Evolutionary conservation across 2,797 vertebrate species (phyloP), one percentile per base, ranked within the genome.

Genomic region (Malacoctenus gilli): DNA sequence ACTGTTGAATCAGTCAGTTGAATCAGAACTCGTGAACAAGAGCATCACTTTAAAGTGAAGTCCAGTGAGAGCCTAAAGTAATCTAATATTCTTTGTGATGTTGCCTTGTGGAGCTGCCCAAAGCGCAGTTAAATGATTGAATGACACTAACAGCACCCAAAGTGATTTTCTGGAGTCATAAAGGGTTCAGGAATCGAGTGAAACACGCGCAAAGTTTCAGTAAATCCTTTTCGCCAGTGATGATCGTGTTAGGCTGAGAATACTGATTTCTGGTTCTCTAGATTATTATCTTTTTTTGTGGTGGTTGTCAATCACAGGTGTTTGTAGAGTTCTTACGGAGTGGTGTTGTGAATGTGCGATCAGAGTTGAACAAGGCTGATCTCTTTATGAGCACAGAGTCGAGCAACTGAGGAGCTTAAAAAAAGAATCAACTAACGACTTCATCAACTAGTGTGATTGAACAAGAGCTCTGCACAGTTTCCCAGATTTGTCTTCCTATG

Each of bases 91-190:
- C 36, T 11, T 12, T 59, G 40, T 61, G 38, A 58, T 39, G 14
- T 40, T 52, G 22, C 46, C 50, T 50, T 20, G 41, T 37, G 47
- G 36, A 57, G 43, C 31, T 54, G 2, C 8, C 50, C 42, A 41
- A 51, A 49, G 56, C 20, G 32, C 32, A 28, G 40, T 28, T 43
- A 20, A 66, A 53, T 52, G 58, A 67, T 22, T 58, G 39, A 50
- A 50, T 56, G 39, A 59, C 41, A 56, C 21, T 23, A 32, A 35
- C 3, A 1, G 10, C 16, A 39, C 42, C 54, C 8, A 37, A 44
- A 42, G n/a, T 42, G 36, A 42, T 42, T 62, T 59, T 53, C 21
- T 54, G n/a, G 8, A 42, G 38, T 28, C 3, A n/a, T 43, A 62
- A 49, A 34, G 20, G 13, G 8, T n/a, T 34, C 11, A 25, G 21